A percentile compares a stretch with the other conserved stretches of the same genome.
Conservation (phyloP, 2,888 invertebrate genomes). For the Ceraclea dissimilis region DNA sequence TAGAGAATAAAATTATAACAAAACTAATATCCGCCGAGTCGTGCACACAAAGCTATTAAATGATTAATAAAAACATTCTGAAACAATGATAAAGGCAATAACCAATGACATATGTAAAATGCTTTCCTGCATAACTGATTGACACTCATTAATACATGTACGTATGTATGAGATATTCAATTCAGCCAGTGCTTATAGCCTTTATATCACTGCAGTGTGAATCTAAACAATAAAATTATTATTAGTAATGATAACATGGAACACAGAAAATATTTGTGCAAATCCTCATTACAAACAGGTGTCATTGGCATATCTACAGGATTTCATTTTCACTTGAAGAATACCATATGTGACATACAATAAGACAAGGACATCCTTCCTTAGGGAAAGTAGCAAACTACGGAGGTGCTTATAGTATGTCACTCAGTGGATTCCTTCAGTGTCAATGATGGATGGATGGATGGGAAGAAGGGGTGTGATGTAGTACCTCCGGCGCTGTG, state of each 20-base stretch:
- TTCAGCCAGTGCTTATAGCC: slow-evolving; percentile 16
- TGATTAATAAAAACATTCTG: slow-evolving; percentile 24
- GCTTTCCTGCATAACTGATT: not conserved
- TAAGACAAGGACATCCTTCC: too few relatives aligned
- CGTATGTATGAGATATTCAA: not conserved
- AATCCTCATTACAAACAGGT: slow-evolving; percentile 23
- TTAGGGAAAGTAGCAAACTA: not conserved
- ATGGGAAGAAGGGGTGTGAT: slow-evolving; percentile 28
- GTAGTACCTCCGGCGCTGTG: slow-evolving; percentile 66
- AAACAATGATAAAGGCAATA: slow-evolving; percentile 22
- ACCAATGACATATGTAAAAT: not conserved
- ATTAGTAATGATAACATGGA: slow-evolving; percentile 23
- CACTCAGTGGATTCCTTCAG: not conserved
- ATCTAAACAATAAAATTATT: slow-evolving; percentile 23
- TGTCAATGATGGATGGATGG: not conserved
- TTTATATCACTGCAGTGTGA: slow-evolving; percentile 24
- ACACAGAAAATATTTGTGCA: slow-evolving; percentile 26
- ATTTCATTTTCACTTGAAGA: slow-evolving; percentile 16
- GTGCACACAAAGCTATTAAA: slow-evolving; percentile 27
- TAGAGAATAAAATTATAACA: slow-evolving; percentile 1
- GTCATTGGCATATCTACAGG: slow-evolving; percentile 21
- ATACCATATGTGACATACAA: slow-evolving; percentile 12
- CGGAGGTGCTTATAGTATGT: not conserved
- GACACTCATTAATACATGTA: not conserved
- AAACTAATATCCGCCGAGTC: slow-evolving; percentile 26